Conservation (phyloP, 1,140 invertebrate genomes). For the Cotesia vestalis region DNA sequence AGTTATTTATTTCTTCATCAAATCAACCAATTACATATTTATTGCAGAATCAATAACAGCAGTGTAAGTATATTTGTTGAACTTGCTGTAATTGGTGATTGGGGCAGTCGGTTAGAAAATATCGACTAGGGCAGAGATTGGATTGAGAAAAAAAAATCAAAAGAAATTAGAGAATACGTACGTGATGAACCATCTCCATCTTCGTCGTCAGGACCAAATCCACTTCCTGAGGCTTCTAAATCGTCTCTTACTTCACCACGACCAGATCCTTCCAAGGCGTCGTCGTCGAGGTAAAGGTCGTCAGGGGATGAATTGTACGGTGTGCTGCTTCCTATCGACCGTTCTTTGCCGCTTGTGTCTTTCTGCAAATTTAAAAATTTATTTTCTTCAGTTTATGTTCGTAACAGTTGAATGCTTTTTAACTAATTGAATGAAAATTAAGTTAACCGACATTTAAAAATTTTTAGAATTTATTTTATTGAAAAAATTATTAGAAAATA, state of each 20-base stretch:
- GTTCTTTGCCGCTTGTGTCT: constrained; percentile 55
- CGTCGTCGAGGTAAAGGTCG: constrained; percentile 65
- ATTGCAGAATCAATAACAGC: too few relatives aligned
- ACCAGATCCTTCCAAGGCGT: constrained; percentile 65
- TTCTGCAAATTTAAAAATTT: constrained; percentile 47
- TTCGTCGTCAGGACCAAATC: constrained; percentile 76
- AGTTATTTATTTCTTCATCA: too few relatives aligned
- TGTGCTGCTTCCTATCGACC: constrained; percentile 50
- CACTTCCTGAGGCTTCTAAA: constrained; percentile 75
- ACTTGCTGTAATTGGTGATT: neutral
- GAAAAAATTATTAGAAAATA: too few relatives aligned
- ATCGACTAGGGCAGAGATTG: too few relatives aligned
- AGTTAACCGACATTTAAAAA: too few relatives aligned
- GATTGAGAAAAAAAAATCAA: constrained; percentile 2
- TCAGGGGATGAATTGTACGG: constrained; percentile 56
- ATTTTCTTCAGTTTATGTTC: too few relatives aligned
- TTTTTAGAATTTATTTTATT: too few relatives aligned
- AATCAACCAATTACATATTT: too few relatives aligned
- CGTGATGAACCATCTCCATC: constrained; percentile 64
- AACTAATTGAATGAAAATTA: too few relatives aligned
- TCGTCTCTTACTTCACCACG: constrained; percentile 69
- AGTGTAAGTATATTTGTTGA: neutral
- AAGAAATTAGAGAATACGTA: constrained; percentile 37
- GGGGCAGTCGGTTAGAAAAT: neutral
- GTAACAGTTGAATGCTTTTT: too few relatives aligned